phyloP scores from a whole-genome alignment of 1,140 invertebrate species.

The Telenomus remus region DNA sequence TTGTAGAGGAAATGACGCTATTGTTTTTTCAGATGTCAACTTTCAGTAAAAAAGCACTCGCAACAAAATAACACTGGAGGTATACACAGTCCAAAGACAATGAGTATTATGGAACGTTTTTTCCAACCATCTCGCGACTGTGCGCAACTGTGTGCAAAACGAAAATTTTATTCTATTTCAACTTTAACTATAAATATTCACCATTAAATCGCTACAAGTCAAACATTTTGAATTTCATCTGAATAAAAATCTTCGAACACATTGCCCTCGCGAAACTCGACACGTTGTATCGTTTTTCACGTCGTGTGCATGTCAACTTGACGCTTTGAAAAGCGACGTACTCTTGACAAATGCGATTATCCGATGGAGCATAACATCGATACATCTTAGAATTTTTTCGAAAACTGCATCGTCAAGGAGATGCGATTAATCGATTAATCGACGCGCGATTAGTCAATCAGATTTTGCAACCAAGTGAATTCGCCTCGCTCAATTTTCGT shows the following conservation, averaged over 20 bases:
- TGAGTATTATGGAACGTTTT: too few relatives aligned
- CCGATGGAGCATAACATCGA: conserved; percentile 28
- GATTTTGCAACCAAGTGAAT: too few relatives aligned
- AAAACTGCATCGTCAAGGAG: conserved; percentile 5
- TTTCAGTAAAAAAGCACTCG: conserved; percentile 1
- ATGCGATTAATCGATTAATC: conserved; percentile 34
- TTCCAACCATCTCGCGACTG: too few relatives aligned
- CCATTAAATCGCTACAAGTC: too few relatives aligned
- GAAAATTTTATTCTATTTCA: too few relatives aligned
- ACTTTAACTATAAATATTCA: too few relatives aligned
- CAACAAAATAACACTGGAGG: too few relatives aligned
- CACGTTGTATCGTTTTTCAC: conserved; percentile 37
- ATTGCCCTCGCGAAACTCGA: conserved; percentile 37
- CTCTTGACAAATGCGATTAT: conserved; percentile 40
- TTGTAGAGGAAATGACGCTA: conserved; percentile 30
- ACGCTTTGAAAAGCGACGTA: conserved; percentile 10
- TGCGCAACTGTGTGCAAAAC: too few relatives aligned
- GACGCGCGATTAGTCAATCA: neutral
- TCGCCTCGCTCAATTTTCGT: too few relatives aligned
- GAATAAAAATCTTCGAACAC: neutral
- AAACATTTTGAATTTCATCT: too few relatives aligned
- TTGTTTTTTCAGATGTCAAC: conserved; percentile 24
- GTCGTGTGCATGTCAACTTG: conserved; percentile 25
- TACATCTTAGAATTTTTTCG: conserved; percentile 12
- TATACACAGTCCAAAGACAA: too few relatives aligned